Conservation (phyloP, 2,113 vertebrate species). For the Myodes glareolus region DNA sequence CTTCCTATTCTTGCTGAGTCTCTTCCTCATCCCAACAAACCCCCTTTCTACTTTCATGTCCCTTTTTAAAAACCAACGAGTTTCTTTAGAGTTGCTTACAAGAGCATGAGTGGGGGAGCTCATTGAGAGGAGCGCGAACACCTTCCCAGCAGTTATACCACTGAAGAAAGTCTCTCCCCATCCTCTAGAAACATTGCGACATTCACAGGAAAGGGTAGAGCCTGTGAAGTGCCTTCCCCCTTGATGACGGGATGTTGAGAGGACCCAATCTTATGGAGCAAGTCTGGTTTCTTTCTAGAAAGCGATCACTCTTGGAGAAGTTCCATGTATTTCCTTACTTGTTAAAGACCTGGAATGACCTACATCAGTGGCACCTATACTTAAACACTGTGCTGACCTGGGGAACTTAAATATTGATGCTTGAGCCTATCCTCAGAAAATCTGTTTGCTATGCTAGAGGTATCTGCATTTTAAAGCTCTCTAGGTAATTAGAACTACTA, state of each 20-base stretch:
- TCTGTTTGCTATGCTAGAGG: background rate
- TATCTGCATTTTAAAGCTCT: conserved; percentile 36
- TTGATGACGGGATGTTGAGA: background rate
- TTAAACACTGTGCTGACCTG: background rate
- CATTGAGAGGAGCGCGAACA: background rate
- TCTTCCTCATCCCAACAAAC: background rate
- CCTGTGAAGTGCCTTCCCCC: background rate
- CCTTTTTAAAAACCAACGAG: background rate
- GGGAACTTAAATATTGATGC: background rate
- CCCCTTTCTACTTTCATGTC: background rate
- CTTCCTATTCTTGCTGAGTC: background rate
- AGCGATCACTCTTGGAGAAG: background rate
- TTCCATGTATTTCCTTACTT: conserved; percentile 1
- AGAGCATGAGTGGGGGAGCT: background rate
- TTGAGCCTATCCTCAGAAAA: conserved; percentile 1
- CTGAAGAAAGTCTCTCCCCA: background rate
- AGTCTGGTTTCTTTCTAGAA: background rate
- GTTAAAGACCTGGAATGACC: background rate
- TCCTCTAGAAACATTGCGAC: background rate
- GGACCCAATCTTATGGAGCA: background rate
- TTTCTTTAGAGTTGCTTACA: background rate
- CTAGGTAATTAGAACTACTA: conserved; percentile 4
- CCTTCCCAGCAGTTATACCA: background rate
- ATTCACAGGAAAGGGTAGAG: background rate
- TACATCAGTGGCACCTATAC: background rate